phyloP scores from a whole-genome alignment of 2,113 vertebrate genomes.

The Toxotes chatareus region DNA sequence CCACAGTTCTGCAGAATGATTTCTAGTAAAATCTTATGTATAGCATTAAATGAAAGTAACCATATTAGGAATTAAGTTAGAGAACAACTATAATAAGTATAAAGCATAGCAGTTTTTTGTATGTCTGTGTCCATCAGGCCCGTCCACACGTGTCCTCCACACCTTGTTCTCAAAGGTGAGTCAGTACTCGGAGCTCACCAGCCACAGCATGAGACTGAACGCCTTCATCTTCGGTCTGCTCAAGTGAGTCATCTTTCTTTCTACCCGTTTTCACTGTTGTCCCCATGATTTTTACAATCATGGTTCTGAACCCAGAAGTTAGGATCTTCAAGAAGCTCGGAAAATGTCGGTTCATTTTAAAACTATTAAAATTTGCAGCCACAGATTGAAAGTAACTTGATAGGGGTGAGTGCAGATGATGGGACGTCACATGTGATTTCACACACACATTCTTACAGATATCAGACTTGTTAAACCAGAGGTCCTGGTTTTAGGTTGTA shows the following conservation, averaged over 20 bases:
- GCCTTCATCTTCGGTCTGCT: slow-evolving; percentile 97
- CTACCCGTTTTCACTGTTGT: not conserved
- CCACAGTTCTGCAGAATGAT: no score
- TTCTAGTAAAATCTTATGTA: no score
- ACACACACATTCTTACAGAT: no score
- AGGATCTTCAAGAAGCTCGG: not conserved
- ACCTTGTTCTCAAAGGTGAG: slow-evolving; percentile 92
- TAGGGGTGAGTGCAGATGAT: no score
- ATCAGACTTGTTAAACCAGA: no score
- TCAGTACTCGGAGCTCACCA: slow-evolving; percentile 93
- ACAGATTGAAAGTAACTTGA: no score
- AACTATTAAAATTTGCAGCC: not conserved
- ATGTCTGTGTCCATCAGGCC: slow-evolving; percentile 80
- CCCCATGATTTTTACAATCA: not conserved
- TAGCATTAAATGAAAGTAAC: no score
- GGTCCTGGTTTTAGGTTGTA: not conserved
- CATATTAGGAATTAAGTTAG: not conserved
- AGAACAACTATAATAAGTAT: not conserved
- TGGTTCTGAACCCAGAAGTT: not conserved
- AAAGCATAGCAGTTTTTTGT: not conserved
- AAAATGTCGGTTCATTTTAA: not conserved
- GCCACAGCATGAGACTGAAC: slow-evolving; percentile 94
- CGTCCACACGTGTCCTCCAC: slow-evolving; percentile 94
- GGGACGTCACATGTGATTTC: no score
- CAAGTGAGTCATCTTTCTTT: slow-evolving; percentile 87